A percentile compares a stretch with the other conserved stretches of the same genome.
phyloP scores from a whole-genome alignment of 2,113 vertebrate species.

The Gadus chalcogrammus region DNA sequence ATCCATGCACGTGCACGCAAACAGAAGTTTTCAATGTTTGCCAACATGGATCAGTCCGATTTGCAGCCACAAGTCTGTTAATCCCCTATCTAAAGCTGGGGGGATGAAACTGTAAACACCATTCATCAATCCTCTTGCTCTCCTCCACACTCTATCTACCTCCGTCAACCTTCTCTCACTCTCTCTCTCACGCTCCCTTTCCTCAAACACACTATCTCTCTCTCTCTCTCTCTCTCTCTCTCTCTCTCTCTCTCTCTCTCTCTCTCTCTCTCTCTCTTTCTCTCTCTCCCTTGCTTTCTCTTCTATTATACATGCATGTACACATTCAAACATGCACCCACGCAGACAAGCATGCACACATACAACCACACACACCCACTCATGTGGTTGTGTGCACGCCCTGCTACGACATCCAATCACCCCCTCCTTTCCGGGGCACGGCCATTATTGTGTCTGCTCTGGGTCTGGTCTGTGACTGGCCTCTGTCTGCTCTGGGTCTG shows the following conservation, averaged over 20 bases:
- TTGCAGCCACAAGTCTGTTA: constrained; percentile 53
- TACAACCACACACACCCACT: neutral
- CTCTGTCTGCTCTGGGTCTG: too few relatives aligned
- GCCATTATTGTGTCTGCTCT: constrained; percentile 27
- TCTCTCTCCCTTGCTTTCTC: constrained; percentile 25
- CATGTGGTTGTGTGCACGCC: neutral
- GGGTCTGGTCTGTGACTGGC: too few relatives aligned
- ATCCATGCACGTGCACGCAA: neutral
- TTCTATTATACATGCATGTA: constrained; percentile 13
- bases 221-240: too few relatives aligned
- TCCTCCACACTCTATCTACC: constrained; percentile 28
- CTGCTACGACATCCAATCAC: too few relatives aligned
- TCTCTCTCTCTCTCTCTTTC: neutral
- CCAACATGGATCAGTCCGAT: constrained; percentile 45
- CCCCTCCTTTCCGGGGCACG: constrained; percentile 39
- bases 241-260: constrained; percentile 2
- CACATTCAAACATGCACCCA: neutral
- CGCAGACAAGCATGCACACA: constrained; percentile 18
- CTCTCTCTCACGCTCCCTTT: constrained; percentile 6
- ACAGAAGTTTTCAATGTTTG: constrained; percentile 14
- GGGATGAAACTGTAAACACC: constrained; percentile 59
- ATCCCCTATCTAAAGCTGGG: constrained; percentile 46
- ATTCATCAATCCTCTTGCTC: constrained; percentile 33
- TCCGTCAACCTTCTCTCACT: neutral
- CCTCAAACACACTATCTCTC: neutral